Evolutionary conservation across 64 coral and sea anemone genomes (phyloP), one percentile per base, ranked within the genome.

Genomic region (Hydrozoanthus tunicans): DNA sequence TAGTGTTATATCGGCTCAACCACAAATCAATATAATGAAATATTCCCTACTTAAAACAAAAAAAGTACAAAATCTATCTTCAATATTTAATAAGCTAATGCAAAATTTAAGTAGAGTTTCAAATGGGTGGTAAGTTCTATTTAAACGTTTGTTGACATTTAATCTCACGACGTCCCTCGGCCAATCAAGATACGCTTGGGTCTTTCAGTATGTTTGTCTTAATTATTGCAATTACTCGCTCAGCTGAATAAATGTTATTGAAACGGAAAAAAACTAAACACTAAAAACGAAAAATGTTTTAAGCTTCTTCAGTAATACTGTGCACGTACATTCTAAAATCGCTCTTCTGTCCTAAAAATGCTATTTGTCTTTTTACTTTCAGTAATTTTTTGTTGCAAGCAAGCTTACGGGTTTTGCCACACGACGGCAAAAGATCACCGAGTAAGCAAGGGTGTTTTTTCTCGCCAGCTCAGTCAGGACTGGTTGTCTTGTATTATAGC

Each of bases 401-500:
- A 26, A 52, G 53, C 72, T 14, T 11, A 12, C 3, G 72, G 43
- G 3, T 76, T 53, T 76, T 13, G 14, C 13, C 13, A 26, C 3
- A 0, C 13, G 27, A 51, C 9, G 26, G 72, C 14, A 11, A 43
- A 76, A 26, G 25, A 53, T 12, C 10, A 52, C 72, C 11, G 3
- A 51, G 4, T 76, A 5, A 76, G 13, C 27, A 15, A 12, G 5
- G 72, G 27, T 51, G 14, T 76, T 52, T 76, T 53, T 76, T 76
- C 72, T 4, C 8, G 3, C 53, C 9, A 10, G 3, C 9, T 11
- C 4, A 52, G 53, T 1, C 77, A 79, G 58, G 77, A 59, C 10
- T 79, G 77, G 77, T 20, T 79, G 17, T 79, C 77, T 58, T 79
- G 77, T 58, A 79, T 6, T 1, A 79, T 79, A 0, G 54, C 77